phyloP scores from a whole-genome alignment of 2,888 invertebrate species.

The Oasisia sp. region DNA sequence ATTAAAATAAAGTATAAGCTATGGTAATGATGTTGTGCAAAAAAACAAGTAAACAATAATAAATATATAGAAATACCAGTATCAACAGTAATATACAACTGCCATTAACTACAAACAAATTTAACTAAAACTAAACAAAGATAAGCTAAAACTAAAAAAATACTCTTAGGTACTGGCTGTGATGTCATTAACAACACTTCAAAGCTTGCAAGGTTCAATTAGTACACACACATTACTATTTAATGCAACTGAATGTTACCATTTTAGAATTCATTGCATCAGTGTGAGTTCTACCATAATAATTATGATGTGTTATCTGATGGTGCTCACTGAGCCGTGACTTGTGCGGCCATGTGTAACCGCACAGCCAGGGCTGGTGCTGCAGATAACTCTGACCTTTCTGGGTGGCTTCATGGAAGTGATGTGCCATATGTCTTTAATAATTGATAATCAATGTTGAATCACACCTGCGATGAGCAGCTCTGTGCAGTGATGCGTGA shows the following conservation, averaged over 20 bases:
- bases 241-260: not conserved
- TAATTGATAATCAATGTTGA: not conserved
- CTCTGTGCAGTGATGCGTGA: not conserved
- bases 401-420: not conserved
- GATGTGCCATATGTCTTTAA: slow-evolving; percentile 1
- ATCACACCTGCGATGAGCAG: not conserved
- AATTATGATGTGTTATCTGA: not conserved
- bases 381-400: not conserved
- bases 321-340: not conserved
- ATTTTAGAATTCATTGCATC: not conserved
- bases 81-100: no score
- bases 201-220: not conserved
- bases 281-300: not conserved
- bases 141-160: not conserved
- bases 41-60: no score
- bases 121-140: not conserved
- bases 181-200: not conserved
- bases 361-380: not conserved
- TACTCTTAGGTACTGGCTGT: not conserved
- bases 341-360: not conserved
- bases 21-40: no score
- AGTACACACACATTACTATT: not conserved
- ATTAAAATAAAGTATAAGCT: no score
- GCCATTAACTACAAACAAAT: not conserved
- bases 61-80: no score